Base-by-base conservation (phyloP, 2,797 vertebrate species). In the Lates japonicus region DNA sequence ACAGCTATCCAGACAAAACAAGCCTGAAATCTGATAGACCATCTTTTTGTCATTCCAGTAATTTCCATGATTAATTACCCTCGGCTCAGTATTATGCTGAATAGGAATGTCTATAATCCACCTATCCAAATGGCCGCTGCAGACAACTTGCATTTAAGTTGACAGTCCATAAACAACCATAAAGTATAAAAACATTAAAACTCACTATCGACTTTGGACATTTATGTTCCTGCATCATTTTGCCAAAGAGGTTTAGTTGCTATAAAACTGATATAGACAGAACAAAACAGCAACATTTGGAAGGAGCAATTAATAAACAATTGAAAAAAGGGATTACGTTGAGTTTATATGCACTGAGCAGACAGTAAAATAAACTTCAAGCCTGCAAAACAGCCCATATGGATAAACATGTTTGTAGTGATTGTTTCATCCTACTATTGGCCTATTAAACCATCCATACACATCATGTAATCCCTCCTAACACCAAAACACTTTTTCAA, bases 51-150 rank as follows among this genome's bases (percentile, higher is more conserved):
- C 73, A 76, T 76, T 78, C 25, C 64, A 69, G 20, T 87, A 71
- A 81, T 78, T 58, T 48, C 5, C 37, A 41, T 86, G 85, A 91
- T 87, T 88, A 81, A 88, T 86, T 76, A 74, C 58, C 33, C 55
- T n/a, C 29, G 25, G 39, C 58, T 81, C 37, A 41, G 63, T 62
- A 54, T 76, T 76, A 77, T 87, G 62, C 72, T 78, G 83, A 84
- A 77, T 78, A 83, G 67, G 51, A 71, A 64, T 31, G 10, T 70
- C 31, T 60, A 70, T 70, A 73, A 51, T 41, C 62, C 49, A 69
- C 35, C 65, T 59, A 59, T 76, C 46, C 35, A 80, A 88, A 80
- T 61, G 62, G 65, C 8, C 14, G 7, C 55, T 68, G 66, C 66
- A 82, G 69, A 75, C 58, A 29, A 75, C 44, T 77, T 49, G 29